These are phyloP conservation scores for Fopius arisanus DNA, from an alignment of 1,140 invertebrate species.

Conservation along the genomic window DNA sequence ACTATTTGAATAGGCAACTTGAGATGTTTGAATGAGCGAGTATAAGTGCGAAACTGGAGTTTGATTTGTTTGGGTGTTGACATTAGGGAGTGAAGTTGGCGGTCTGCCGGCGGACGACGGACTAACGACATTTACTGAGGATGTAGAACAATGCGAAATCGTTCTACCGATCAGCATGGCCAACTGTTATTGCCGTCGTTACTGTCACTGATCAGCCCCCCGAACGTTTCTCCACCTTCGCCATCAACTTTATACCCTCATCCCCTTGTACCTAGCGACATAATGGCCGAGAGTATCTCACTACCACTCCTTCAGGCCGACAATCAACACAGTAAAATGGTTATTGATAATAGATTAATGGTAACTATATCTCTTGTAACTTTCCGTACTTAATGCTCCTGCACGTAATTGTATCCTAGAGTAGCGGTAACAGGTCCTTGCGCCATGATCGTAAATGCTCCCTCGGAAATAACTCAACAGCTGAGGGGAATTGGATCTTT, in stretches of 20 bases:
- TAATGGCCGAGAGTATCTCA: not conserved
- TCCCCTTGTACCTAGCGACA: not conserved
- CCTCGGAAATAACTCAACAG: not conserved
- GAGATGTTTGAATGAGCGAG: no score
- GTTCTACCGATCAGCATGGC: conserved; percentile 34
- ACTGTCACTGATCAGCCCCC: conserved; percentile 15
- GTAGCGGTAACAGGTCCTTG: conserved; percentile 1
- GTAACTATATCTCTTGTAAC: not conserved
- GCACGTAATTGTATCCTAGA: conserved; percentile 1
- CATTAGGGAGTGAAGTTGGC: not conserved
- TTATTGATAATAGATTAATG: conserved; percentile 15
- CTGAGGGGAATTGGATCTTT: conserved; percentile 1
- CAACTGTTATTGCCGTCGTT: conserved; percentile 42
- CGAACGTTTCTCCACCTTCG: not conserved
- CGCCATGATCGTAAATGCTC: not conserved
- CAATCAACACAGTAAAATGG: not conserved
- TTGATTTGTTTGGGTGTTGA: no score
- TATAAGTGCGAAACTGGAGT: no score
- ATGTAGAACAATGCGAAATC: conserved; percentile 46
- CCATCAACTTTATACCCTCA: conserved; percentile 25
- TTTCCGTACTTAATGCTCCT: not conserved
- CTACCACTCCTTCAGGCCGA: not conserved
- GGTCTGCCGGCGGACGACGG: not conserved
- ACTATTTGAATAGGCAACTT: no score
- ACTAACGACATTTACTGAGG: conserved; percentile 40